These are phyloP conservation scores for Blennius ocellaris DNA, from an alignment of 2,113 vertebrate species.

Conservation along the genomic window DNA sequence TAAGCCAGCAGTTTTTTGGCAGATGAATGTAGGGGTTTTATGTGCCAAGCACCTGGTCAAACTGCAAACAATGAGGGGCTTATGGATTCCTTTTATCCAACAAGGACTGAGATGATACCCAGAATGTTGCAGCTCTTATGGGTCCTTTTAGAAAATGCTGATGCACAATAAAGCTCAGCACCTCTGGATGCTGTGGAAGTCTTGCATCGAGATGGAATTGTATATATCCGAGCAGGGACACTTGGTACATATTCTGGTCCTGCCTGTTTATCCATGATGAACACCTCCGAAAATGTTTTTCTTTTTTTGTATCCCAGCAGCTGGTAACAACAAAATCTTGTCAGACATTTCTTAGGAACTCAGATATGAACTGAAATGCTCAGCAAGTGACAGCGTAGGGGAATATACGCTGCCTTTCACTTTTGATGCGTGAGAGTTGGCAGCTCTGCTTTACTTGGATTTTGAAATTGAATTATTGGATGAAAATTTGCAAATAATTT, in stretches of 20 bases:
- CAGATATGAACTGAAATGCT: too few relatives aligned
- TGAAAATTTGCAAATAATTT: too few relatives aligned
- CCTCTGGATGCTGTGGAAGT: conserved; percentile 37
- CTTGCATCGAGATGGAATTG: conserved; percentile 10
- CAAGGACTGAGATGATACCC: conserved; percentile 75
- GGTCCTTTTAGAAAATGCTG: conserved; percentile 74
- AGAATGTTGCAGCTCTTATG: conserved; percentile 68
- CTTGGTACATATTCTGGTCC: background rate
- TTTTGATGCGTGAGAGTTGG: too few relatives aligned
- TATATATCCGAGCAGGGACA: background rate
- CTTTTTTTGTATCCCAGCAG: too few relatives aligned
- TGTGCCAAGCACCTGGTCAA: conserved; percentile 86
- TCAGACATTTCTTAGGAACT: too few relatives aligned
- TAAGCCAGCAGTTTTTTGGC: conserved; percentile 81
- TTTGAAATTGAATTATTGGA: too few relatives aligned
- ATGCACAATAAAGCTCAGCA: conserved; percentile 67
- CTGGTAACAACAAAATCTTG: too few relatives aligned
- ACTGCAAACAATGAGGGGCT: conserved; percentile 84
- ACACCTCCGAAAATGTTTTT: too few relatives aligned
- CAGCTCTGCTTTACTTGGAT: conserved; percentile 9
- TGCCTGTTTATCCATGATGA: too few relatives aligned
- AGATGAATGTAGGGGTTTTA: conserved; percentile 66
- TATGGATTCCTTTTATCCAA: conserved; percentile 81
- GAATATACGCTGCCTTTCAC: too few relatives aligned
- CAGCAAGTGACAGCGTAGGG: too few relatives aligned